Evolutionary conservation across 2,113 vertebrate genomes (phyloP).

Genomic region (Tricholaema leucomelas): DNA sequence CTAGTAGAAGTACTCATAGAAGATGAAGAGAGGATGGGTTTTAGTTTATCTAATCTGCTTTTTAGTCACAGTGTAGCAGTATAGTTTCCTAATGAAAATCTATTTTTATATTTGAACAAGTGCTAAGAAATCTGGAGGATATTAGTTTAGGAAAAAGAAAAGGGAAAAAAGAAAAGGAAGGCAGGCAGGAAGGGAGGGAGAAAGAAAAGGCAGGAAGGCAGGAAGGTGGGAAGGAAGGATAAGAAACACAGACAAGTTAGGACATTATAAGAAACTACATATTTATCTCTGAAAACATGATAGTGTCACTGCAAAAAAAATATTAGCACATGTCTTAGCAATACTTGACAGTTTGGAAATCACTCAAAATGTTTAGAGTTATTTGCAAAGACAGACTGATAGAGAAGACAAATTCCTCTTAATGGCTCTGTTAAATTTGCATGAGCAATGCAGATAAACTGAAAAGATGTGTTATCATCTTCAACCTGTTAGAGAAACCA

Average conservation of each 20-base stretch:
- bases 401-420: background rate
- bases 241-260: background rate
- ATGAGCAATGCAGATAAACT: background rate
- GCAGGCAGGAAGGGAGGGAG: no score
- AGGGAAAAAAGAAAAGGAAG: background rate
- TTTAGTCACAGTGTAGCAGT: background rate
- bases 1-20: background rate
- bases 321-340: background rate
- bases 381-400: background rate
- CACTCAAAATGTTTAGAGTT: background rate
- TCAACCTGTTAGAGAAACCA: background rate
- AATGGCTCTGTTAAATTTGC: background rate
- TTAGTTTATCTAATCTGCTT: background rate
- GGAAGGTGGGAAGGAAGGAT: no score
- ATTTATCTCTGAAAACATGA: background rate
- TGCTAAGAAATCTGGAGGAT: background rate
- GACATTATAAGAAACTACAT: background rate
- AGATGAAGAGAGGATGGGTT: background rate
- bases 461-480: background rate
- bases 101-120: background rate
- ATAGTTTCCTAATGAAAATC: background rate
- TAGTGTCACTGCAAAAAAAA: background rate
- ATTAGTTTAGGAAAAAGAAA: background rate
- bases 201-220: no score
- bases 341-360: background rate